Conservation (phyloP, 1,140 invertebrate genomes). For the Drosophila sechellia region DNA sequence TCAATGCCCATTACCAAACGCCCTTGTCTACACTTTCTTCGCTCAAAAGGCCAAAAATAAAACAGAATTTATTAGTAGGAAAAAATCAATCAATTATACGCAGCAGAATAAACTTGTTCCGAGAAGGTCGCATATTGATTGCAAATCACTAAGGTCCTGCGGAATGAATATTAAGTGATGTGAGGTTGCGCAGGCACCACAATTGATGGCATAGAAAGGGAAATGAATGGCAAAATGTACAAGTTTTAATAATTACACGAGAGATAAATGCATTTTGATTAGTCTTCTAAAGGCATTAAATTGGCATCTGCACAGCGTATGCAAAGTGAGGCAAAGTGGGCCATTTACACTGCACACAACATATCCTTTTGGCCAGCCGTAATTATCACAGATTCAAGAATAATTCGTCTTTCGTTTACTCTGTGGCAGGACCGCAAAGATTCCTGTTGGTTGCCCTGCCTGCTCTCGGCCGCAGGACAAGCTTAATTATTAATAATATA, state of each 20-base stretch:
- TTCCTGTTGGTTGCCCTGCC: slow-evolving; percentile 3
- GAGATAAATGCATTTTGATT: neutral
- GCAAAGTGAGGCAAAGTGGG: no score
- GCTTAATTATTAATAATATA: slow-evolving; percentile 40
- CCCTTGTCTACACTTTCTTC: slow-evolving; percentile 51
- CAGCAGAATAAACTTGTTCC: slow-evolving; percentile 30
- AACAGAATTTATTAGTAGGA: slow-evolving; percentile 1
- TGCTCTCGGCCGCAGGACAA: neutral
- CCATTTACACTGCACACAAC: neutral
- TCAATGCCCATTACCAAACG: slow-evolving; percentile 53
- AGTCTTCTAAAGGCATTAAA: neutral
- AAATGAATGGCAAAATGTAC: no score
- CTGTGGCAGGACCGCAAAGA: slow-evolving; percentile 15
- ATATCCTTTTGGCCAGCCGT: slow-evolving; percentile 6
- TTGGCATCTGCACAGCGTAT: neutral
- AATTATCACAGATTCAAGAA: slow-evolving; percentile 21
- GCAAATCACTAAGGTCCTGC: slow-evolving; percentile 22
- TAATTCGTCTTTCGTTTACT: slow-evolving; percentile 9
- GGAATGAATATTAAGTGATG: slow-evolving; percentile 42
- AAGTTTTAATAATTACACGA: no score
- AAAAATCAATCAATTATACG: slow-evolving; percentile 67
- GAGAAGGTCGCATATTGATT: slow-evolving; percentile 33
- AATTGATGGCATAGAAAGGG: neutral
- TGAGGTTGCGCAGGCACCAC: neutral
- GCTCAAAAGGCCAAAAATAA: slow-evolving; percentile 45